Percentiles rank a stretch among this genome's conserved stretches.
phyloP scores from a whole-genome alignment of 2,888 invertebrate genomes.

The Mythimna ferrago region DNA sequence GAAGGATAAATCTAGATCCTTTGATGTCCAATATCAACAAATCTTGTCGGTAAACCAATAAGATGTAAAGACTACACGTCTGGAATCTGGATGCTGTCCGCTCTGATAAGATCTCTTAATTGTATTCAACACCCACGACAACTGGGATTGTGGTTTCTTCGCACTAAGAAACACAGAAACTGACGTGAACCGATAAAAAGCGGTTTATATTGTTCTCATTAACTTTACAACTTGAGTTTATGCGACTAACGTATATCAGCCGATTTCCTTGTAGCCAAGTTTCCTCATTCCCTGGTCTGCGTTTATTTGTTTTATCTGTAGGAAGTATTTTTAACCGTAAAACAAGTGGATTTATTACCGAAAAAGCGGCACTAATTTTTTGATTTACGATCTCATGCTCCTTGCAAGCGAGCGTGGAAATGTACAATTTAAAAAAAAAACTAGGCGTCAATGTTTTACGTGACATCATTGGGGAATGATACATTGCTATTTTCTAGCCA shows the following conservation, averaged over 20 bases:
- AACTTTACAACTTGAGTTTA: conserved; percentile 47
- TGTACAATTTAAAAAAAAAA: conserved; percentile 32
- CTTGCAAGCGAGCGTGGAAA: conserved; percentile 15
- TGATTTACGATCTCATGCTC: conserved; percentile 37
- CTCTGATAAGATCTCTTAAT: conserved; percentile 24
- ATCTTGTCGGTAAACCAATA: neutral
- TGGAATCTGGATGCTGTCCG: conserved; percentile 4
- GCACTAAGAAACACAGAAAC: conserved; percentile 4
- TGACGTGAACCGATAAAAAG: conserved; percentile 27
- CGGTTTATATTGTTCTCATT: conserved; percentile 40
- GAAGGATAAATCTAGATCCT: neutral
- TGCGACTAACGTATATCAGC: conserved; percentile 39
- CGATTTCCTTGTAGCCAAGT: conserved; percentile 48
- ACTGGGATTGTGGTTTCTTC: conserved; percentile 8
- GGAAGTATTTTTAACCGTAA: conserved; percentile 48
- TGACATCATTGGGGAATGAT: conserved; percentile 21
- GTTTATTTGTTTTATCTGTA: conserved; percentile 47
- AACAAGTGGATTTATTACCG: conserved; percentile 50
- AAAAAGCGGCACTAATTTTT: conserved; percentile 41
- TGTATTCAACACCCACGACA: conserved; percentile 26
- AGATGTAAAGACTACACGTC: conserved; percentile 4
- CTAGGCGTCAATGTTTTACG: conserved; percentile 21
- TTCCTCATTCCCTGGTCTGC: conserved; percentile 52
- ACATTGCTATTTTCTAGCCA: conserved; percentile 10
- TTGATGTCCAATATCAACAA: neutral